These are phyloP conservation scores for Fragum fragum DNA, from an alignment of 2,888 invertebrate genomes.

Conservation along the genomic window DNA sequence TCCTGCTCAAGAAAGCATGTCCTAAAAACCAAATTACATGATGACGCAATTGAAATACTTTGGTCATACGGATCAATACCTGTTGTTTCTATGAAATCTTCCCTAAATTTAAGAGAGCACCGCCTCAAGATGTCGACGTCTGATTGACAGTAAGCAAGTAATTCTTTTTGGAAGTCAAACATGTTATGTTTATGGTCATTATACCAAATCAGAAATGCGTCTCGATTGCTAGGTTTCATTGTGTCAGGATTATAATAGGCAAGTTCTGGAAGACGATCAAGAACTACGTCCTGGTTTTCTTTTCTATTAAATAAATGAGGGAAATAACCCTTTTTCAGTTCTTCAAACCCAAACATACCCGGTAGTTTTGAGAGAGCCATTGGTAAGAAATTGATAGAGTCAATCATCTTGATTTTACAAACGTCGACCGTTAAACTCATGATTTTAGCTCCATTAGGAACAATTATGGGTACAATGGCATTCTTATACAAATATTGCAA, in stretches of 20 bases:
- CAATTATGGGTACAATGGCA: constrained; percentile 38
- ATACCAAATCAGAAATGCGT: constrained; percentile 50
- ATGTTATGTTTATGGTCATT: constrained; percentile 33
- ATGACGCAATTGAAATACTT: constrained; percentile 53
- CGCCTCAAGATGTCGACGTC: constrained; percentile 46
- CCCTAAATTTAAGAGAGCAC: constrained; percentile 33
- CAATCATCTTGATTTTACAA: constrained; percentile 54
- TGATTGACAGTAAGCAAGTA: constrained; percentile 43
- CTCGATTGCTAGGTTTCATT: constrained; percentile 48
- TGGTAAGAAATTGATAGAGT: constrained; percentile 58
- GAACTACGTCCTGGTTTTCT: constrained; percentile 39
- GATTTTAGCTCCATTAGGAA: constrained; percentile 53
- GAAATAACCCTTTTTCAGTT: constrained; percentile 60
- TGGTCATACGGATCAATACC: constrained; percentile 55
- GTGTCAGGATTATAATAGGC: constrained; percentile 32
- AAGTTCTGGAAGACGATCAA: constrained; percentile 36
- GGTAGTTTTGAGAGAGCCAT: constrained; percentile 60
- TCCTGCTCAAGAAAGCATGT: constrained; percentile 42
- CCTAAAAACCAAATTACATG: constrained; percentile 48
- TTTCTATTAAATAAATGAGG: constrained; percentile 49
- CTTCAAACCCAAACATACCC: constrained; percentile 47
- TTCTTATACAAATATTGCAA: constrained; percentile 53
- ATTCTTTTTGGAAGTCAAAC: constrained; percentile 46
- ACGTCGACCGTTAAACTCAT: constrained; percentile 35
- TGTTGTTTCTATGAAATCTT: constrained; percentile 38